Evolutionary conservation across 2,797 vertebrate species (phyloP), one percentile per base, ranked within the genome.

Genomic region (Muraenolepis orangiensis): DNA sequence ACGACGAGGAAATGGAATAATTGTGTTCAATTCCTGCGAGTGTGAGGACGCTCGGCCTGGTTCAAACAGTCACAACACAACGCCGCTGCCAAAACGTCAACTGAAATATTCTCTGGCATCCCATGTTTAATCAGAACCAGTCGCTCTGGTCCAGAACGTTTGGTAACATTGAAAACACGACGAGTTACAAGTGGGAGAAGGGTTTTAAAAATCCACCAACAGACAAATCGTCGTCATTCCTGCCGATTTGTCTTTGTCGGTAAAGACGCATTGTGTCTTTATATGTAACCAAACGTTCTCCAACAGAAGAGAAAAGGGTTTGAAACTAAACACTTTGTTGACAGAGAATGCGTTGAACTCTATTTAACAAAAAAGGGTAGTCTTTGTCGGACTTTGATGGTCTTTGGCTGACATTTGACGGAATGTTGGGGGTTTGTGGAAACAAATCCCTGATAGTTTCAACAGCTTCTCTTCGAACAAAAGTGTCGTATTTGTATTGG

Each of bases 21-120:
- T 10, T 26, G 5, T 64, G 57, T 26, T 26, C 16, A 64, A 64
- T 23, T 57, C n/a, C 51, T 8, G 20, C 18, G 51, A 57, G 51
- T n/a, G 20, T 57, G 51, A 57, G 10, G 23, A 61, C 31, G 6
- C 70, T 74, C 77, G 26, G 67, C 34, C 66, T 14, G 66, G 71
- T 78, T 72, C 16, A 72, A 57, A 64, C 64, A 71, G 61, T 74
- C 34, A 40, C 67, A 69, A 20, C 69, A 76, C 26, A 73, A 69
- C 20, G 67, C 51, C 18, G 20, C 10, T 30, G 34, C 26, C 31
- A 30, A 75, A 20, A 46, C 30, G 36, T 67, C 23, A 40, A 72
- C 18, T 38, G 72, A 72, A 75, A 80, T 46, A 70, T 23, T 73
- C 31, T 31, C 18, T 23, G 79, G 76, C 34, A 42, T 38, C 29